Base-by-base conservation (phyloP, 1,140 invertebrate genomes). In the Spodoptera frugiperda region DNA sequence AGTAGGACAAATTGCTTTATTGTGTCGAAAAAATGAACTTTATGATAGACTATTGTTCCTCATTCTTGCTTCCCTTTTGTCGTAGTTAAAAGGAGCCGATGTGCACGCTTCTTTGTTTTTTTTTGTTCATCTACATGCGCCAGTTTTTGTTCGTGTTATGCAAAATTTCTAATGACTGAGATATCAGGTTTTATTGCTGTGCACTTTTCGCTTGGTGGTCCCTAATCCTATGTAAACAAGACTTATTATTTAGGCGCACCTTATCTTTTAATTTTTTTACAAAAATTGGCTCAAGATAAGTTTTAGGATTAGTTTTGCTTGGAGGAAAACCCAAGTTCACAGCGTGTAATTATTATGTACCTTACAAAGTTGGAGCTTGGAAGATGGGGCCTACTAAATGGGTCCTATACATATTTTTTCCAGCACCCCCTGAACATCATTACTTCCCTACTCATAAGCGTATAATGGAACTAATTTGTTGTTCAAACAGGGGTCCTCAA, bases 401-500 rank as follows among this genome's bases (percentile, higher is more conserved):
- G 30, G 8, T 14, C 68, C 10, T 57, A 49, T 46, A 71, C 15
- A 46, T 54, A 33, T 44, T 55, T 71, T 46, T 71, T 44, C 33
- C 21, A 9, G 11, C 44, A 61, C 55, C 71, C 68, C 53, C 71
- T n/a, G 48, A 65, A 65, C 30, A 65, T 75, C 72, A 63, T 76
- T 68, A 55, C 63, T 46, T 76, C 74, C 87, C 83, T 82, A 75
- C 63, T 88, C 89, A 91, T 86, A 88, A 87, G 87, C 88, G 89
- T 91, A 91, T 93, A 93, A 93, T 92, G 84, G 80, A 89, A 90
- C 89, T 91, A 92, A 92, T 92, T 92, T 91, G 90, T 91, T 91
- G 88, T 91, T 91, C 89, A 93, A 93, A 93, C 88, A 92, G 82
- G 86, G 89, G 79, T 84, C 80, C 78, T 88, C 80, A 81, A 82